These are phyloP conservation scores for Bugula neritina DNA, from an alignment of 2,888 invertebrate genomes.

Conservation along the genomic window DNA sequence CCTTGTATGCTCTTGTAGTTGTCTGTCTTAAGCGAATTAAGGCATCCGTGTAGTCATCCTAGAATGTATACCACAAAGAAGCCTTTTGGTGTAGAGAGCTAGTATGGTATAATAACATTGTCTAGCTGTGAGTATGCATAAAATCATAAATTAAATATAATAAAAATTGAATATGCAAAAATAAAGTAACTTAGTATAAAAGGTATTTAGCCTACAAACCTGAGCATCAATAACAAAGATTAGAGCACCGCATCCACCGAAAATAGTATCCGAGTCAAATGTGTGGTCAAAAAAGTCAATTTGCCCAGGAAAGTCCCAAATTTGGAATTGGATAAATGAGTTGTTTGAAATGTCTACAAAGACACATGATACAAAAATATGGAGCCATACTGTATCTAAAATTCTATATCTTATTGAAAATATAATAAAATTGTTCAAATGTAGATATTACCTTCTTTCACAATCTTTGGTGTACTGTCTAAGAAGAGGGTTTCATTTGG, in stretches of 20 bases:
- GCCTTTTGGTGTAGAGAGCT: no score
- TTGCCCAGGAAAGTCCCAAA: slow-evolving; percentile 99
- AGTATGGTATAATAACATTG: no score
- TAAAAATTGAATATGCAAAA: no score
- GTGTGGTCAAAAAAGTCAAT: slow-evolving; percentile 94
- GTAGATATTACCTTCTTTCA: slow-evolving; percentile 69
- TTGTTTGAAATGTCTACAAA: slow-evolving; percentile 80
- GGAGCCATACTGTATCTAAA: no score
- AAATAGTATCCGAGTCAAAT: slow-evolving; percentile 91
- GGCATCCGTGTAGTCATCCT: slow-evolving; percentile 96
- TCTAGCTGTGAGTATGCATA: no score
- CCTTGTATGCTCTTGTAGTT: slow-evolving; percentile 86
- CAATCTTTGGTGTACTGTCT: slow-evolving; percentile 96
- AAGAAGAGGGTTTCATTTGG: slow-evolving; percentile 97
- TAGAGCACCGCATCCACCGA: slow-evolving; percentile 92
- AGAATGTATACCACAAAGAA: no score
- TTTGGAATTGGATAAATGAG: slow-evolving; percentile 98
- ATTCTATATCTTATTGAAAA: not conserved
- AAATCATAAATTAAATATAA: no score
- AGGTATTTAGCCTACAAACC: no score
- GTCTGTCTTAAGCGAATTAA: slow-evolving; percentile 84
- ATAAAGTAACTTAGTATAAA: no score
- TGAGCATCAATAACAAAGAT: slow-evolving; percentile 98
- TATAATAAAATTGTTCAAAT: not conserved
- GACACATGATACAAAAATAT: no score